phyloP scores from a whole-genome alignment of 2,113 vertebrate species.

The Meriones unguiculatus region DNA sequence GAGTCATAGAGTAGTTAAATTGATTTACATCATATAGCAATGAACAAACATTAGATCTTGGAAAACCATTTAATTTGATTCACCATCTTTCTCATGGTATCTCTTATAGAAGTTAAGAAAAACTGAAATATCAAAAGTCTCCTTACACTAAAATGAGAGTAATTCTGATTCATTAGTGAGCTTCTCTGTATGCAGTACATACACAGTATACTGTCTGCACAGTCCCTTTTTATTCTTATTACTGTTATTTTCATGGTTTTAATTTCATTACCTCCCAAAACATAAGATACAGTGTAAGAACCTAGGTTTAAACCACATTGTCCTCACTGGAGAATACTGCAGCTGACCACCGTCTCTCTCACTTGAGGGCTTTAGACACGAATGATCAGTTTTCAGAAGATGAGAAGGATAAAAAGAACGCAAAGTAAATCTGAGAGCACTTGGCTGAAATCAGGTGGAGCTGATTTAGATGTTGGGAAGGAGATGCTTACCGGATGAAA shows the following conservation, averaged over 20 bases:
- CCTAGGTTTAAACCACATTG: neutral
- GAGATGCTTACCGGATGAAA: neutral
- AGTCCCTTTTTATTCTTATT: neutral
- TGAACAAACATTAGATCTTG: neutral
- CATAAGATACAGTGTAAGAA: neutral
- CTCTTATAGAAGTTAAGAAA: neutral
- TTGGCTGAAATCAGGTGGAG: neutral
- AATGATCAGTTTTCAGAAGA: neutral
- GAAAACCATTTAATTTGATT: neutral
- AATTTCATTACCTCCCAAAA: neutral
- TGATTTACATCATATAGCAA: neutral
- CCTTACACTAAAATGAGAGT: neutral
- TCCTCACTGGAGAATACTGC: neutral
- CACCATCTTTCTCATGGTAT: neutral
- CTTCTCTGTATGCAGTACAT: neutral
- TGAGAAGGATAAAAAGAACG: neutral
- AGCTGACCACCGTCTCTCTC: neutral
- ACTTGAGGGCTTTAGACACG: neutral
- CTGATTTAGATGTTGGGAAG: neutral
- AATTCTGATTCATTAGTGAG: neutral
- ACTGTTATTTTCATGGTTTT: neutral
- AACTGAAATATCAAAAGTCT: neutral
- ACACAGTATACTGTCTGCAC: fast-evolving
- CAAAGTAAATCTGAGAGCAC: neutral
- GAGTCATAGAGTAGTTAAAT: too few species aligned